Evolutionary conservation across 2,113 vertebrate species (phyloP), one percentile per base, ranked within the genome.

Genomic region (Chloroceryle aenea): DNA sequence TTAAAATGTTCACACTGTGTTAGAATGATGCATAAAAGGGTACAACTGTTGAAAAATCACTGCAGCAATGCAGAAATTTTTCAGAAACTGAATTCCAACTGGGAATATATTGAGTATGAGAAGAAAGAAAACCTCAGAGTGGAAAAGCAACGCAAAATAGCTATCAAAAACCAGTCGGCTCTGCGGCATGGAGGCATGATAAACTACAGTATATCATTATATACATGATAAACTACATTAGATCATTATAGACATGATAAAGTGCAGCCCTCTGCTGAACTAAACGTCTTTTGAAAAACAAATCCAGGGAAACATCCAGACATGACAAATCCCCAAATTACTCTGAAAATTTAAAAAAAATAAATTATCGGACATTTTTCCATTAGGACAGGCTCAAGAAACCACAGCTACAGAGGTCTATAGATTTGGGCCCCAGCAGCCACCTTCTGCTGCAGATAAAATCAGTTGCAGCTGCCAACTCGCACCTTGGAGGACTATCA

Each of bases 1-100:
- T 97, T 97, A 97, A 96, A 95, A 95, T 77, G 95, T 87, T 96
- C 94, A 78, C 74, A 93, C 94, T 95, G 94, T n/a, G 95, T 71
- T 72, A 81, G 93, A 95, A 93, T 4, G 85, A 82, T 73, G 89
- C 90, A 91, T 93, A 87, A 96, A 97, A 96, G 94, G 86, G 85
- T 67, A 90, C 71, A 50, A 94, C 86, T 9, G 50, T 80, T 96
- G 63, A 61, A 89, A 45, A 96, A 83, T 55, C 83, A 93, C 83
- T 61, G 58, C 87, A 85, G 92, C 47, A 32, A 85, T 56, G 45
- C 59, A 50, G 63, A 67, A 9, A 32, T 89, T 66, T 64, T 81
- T 68, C 62, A 52, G 62, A 59, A 91, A 78, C 55, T 71, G 66
- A 91, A 67, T 91, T 95, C 92, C 95, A 78, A 92, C 95, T 91